Evolutionary conservation across 2,113 vertebrate genomes (phyloP), one percentile per base, ranked within the genome.

Genomic region (Morone saxatilis): DNA sequence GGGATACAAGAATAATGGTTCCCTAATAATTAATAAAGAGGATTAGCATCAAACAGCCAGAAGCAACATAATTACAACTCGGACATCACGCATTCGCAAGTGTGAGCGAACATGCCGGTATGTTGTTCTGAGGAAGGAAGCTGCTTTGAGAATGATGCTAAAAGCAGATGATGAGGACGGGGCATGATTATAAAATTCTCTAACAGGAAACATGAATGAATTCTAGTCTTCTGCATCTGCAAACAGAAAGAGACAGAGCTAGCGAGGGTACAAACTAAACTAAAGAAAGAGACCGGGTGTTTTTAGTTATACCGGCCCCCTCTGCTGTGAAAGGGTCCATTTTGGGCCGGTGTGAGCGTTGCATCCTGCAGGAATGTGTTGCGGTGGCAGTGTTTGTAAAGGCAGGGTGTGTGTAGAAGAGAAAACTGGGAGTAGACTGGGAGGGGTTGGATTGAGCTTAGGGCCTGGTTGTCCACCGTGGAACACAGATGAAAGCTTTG

Each of bases 361-460:
- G 78, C 87, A 78, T 91, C 86, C 81, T 80, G 80, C 17, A 71
- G 83, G 90, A 90, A 87, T 88, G 86, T 75, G 67, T 80, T 86
- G 88, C 4, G 60, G 87, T 77, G 40, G 73, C 81, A 19, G 57
- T 72, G 87, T 92, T 90, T 79, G 54, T 68, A 71, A 83, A 85
- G 57, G 81, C 74, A 79, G 80, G 56, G 78, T 63, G 84, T 76
- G 53, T 85, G 76, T 19, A 25, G 40, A 61, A 12, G 63, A 82
- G 59, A 47, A 85, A 71, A 79, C 83, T 73, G 81, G 80, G 75
- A 82, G 72, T 68, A 61, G 77, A 74, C 72, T 4, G 43, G 71
- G 84, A 86, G 74, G 65, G 73, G 80, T 22, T 79, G 68, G 63
- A 71, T 57, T 59, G 22, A 68, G 67, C 57, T 88, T 71, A 69